A percentile compares a stretch with the other conserved stretches of the same genome.
Evolutionary conservation across 2,888 invertebrate genomes (phyloP).

Genomic region (Apamea monoglypha): DNA sequence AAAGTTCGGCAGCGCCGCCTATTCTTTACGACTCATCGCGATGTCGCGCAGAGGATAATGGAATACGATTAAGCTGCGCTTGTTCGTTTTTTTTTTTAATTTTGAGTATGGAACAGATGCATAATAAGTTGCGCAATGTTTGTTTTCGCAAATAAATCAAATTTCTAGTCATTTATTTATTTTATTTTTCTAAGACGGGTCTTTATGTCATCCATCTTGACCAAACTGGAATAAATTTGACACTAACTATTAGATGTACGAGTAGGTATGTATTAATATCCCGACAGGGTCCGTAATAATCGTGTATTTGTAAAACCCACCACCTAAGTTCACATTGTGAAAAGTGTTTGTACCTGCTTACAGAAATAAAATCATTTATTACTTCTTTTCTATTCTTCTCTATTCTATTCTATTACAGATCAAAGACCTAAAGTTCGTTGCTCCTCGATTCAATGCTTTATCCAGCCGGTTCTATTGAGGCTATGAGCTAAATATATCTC

Average conservation of each 20-base stretch:
- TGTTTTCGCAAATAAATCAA: background rate
- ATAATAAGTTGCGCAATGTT: background rate
- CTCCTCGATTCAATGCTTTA: slow-evolving; percentile 2
- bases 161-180: background rate
- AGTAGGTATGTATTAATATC: background rate
- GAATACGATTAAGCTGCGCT: slow-evolving; percentile 65
- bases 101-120: background rate
- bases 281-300: no score
- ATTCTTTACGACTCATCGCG: slow-evolving; percentile 88
- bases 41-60: slow-evolving; percentile 75
- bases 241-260: no score
- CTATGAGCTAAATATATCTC: slow-evolving; percentile 10
- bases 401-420: background rate
- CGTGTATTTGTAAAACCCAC: background rate
- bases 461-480: background rate
- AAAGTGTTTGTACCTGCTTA: no score
- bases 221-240: no score
- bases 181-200: no score
- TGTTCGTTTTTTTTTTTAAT: slow-evolving; percentile 50
- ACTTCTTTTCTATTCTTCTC: background rate
- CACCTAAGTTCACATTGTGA: no score
- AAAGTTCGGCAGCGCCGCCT: slow-evolving; percentile 84
- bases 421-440: slow-evolving; percentile 17
- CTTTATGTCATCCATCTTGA: no score
- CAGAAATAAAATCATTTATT: background rate